Conservation (phyloP, 2,888 invertebrate species). For the Eupithecia insigniata region DNA sequence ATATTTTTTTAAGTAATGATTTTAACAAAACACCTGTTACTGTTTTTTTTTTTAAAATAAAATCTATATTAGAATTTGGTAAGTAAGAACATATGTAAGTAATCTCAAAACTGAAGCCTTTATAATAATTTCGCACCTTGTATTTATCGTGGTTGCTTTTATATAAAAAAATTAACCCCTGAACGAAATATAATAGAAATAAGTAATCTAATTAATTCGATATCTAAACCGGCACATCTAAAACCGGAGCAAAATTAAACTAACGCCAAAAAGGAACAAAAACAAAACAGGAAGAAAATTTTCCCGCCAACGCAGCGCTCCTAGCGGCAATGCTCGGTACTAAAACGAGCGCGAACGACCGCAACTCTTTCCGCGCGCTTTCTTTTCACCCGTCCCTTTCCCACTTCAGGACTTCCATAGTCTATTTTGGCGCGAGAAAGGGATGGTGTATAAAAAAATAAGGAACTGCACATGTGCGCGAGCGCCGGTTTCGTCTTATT, state of each 20-base stretch:
- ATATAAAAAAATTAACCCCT: not conserved
- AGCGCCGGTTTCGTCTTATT: conserved; percentile 78
- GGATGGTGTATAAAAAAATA: conserved; percentile 77
- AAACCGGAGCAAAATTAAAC: conserved; percentile 52
- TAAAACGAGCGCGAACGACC: conserved; percentile 69
- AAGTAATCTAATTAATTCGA: not conserved
- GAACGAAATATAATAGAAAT: not conserved
- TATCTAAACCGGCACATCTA: conserved; percentile 33
- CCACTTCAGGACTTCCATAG: conserved; percentile 46
- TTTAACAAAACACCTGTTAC: not conserved
- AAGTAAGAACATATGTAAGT: no score
- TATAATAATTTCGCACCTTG: not conserved
- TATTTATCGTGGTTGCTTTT: not conserved
- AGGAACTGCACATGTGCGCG: conserved; percentile 80
- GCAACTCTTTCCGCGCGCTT: conserved; percentile 78
- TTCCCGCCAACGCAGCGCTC: conserved; percentile 64
- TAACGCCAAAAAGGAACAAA: conserved; percentile 54
- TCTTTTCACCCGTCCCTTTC: conserved; percentile 74
- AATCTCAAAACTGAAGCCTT: not conserved
- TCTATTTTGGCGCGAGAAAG: conserved; percentile 75
- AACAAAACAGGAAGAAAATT: conserved; percentile 78
- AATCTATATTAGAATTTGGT: not conserved
- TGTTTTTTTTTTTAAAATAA: not conserved
- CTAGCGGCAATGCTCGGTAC: conserved; percentile 72
- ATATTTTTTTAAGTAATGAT: not conserved